Evolutionary conservation across 2,113 vertebrate species (phyloP).

Genomic region (Urocitellus parryii): DNA sequence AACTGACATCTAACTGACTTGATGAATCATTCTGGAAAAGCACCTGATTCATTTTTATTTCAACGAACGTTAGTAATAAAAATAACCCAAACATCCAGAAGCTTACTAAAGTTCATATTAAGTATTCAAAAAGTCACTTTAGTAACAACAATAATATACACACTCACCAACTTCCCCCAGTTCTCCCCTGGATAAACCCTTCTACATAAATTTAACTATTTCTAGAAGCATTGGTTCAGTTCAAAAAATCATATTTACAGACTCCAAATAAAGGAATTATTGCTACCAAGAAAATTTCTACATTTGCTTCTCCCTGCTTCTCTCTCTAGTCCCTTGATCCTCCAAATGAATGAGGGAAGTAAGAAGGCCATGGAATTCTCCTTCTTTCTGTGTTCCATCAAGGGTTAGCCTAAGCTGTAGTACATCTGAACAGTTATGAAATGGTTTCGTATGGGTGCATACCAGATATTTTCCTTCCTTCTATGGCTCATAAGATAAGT

Average conservation of each 20-base stretch:
- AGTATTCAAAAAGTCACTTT: background rate
- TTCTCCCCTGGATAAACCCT: background rate
- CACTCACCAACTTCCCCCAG: background rate
- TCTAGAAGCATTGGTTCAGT: background rate
- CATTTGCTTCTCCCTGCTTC: background rate
- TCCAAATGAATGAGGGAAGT: background rate
- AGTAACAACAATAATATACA: background rate
- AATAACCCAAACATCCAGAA: background rate
- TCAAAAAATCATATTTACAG: background rate
- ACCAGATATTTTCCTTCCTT: background rate
- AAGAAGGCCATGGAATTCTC: background rate
- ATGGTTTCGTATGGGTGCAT: background rate
- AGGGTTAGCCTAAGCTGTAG: background rate
- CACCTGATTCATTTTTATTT: background rate
- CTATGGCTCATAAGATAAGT: background rate
- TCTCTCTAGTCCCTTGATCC: background rate
- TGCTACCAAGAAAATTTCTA: background rate
- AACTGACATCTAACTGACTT: background rate
- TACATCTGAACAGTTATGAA: background rate
- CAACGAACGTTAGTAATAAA: background rate
- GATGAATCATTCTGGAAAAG: slow-evolving; percentile 8
- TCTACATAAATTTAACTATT: background rate
- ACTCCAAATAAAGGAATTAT: background rate
- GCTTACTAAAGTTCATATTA: background rate
- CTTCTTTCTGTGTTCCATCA: background rate